Conservation (phyloP, 2,797 vertebrate genomes). For the Echiichthys vipera region DNA sequence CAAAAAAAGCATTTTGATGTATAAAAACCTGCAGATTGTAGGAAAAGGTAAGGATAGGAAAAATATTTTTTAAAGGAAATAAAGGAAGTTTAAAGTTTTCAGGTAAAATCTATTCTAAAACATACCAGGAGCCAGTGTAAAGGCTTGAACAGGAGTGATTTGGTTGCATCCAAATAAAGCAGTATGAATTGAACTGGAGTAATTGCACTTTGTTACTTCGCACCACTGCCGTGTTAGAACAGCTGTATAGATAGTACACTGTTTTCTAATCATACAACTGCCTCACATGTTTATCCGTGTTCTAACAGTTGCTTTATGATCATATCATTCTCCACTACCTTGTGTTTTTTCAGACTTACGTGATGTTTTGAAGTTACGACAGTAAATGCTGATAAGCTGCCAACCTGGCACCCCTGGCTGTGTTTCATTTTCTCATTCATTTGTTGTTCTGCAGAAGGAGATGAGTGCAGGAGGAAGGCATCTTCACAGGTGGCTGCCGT, state of each 20-base stretch:
- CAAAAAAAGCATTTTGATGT: too few relatives aligned
- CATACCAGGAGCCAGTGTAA: too few relatives aligned
- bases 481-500: constrained; percentile 60
- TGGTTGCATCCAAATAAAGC: too few relatives aligned
- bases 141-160: too few relatives aligned
- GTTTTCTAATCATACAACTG: neutral
- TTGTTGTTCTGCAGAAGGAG: constrained; percentile 51
- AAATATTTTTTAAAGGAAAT: too few relatives aligned
- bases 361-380: constrained; percentile 54
- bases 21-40: too few relatives aligned
- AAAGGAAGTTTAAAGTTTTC: too few relatives aligned
- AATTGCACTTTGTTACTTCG: neutral
- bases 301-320: constrained; percentile 28
- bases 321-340: constrained; percentile 1
- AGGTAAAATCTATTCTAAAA: too few relatives aligned
- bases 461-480: constrained; percentile 46
- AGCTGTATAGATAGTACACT: neutral
- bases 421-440: constrained; percentile 56
- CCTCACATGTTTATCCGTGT: constrained; percentile 10
- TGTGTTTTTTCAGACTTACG: constrained; percentile 17
- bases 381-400: constrained; percentile 58
- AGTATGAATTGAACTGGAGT: neutral
- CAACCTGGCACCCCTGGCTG: constrained; percentile 47
- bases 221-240: neutral
- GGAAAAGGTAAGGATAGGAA: too few relatives aligned